Conservation (phyloP, 2,797 vertebrate species). For the Oreortyx pictus region DNA sequence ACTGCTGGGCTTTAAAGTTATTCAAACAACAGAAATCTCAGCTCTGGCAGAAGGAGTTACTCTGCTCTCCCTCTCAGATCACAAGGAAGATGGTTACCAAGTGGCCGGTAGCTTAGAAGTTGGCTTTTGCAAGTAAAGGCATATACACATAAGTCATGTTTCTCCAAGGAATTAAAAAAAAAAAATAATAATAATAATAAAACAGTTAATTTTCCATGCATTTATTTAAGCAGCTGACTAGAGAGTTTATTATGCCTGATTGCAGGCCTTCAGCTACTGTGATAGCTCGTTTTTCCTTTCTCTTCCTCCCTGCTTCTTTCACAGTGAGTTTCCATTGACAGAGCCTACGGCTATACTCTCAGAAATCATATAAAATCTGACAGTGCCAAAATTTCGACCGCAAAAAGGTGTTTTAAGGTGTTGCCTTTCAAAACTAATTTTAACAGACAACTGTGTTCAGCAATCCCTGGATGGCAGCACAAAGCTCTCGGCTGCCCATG, state of each 20-base stretch:
- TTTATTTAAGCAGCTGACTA: slow-evolving; percentile 71
- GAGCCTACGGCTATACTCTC: slow-evolving; percentile 71
- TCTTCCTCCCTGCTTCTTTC: slow-evolving; percentile 10
- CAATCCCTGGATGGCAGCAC: neutral
- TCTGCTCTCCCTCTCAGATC: neutral
- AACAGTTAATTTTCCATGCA: slow-evolving; percentile 64
- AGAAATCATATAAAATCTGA: slow-evolving; percentile 75
- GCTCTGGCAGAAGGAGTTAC: neutral
- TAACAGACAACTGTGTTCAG: slow-evolving; percentile 54
- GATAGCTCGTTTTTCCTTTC: slow-evolving; percentile 22
- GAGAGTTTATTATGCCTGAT: slow-evolving; percentile 63
- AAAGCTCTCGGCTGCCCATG: slow-evolving; percentile 59
- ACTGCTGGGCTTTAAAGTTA: neutral
- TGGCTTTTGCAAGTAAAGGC: neutral
- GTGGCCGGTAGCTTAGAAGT: neutral
- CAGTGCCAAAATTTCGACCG: slow-evolving; percentile 73
- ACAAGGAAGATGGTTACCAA: neutral
- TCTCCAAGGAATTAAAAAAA: neutral
- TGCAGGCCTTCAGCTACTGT: slow-evolving; percentile 51
- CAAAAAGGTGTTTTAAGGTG: slow-evolving; percentile 68
- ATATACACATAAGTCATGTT: slow-evolving; percentile 60
- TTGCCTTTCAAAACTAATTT: slow-evolving; percentile 74
- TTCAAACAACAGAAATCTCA: slow-evolving; percentile 29
- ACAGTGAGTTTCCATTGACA: slow-evolving; percentile 60
- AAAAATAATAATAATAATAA: neutral